Conservation (phyloP, 2,113 vertebrate genomes). For the Zingel zingel region DNA sequence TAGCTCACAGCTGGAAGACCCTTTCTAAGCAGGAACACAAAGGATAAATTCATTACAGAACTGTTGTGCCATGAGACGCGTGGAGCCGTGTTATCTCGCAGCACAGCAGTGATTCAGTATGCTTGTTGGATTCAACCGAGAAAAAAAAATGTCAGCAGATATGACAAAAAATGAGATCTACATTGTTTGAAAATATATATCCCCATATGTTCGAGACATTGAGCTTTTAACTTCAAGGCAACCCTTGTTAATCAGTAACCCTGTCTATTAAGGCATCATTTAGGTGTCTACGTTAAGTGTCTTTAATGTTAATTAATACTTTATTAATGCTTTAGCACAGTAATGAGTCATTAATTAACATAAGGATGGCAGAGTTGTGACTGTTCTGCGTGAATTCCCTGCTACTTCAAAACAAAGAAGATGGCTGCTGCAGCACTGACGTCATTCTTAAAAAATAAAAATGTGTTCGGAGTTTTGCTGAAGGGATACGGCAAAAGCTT, state of each 20-base stretch:
- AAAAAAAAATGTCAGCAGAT: neutral
- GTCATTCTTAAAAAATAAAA: too few relatives aligned
- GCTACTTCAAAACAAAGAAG: too few relatives aligned
- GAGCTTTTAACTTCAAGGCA: neutral
- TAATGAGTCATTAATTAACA: neutral
- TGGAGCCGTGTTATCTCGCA: slow-evolving; percentile 36
- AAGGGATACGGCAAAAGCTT: too few relatives aligned
- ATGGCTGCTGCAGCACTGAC: too few relatives aligned
- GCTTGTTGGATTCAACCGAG: neutral
- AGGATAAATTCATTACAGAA: slow-evolving; percentile 21
- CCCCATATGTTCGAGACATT: neutral
- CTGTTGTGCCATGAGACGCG: neutral
- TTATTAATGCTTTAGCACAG: neutral
- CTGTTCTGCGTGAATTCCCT: too few relatives aligned
- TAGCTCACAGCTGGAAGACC: slow-evolving; percentile 15
- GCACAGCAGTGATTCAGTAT: slow-evolving; percentile 6
- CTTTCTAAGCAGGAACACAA: slow-evolving; percentile 17
- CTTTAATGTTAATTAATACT: neutral
- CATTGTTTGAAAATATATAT: neutral
- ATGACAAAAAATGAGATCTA: neutral
- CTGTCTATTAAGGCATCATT: neutral
- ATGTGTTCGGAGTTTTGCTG: too few relatives aligned
- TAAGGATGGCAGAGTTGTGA: too few relatives aligned
- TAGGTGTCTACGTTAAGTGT: neutral
- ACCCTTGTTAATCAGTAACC: neutral